A percentile compares a stretch with the other conserved stretches of the same genome.
Conservation (phyloP, 2,797 vertebrate species). For the Limnodromus scolopaceus region DNA sequence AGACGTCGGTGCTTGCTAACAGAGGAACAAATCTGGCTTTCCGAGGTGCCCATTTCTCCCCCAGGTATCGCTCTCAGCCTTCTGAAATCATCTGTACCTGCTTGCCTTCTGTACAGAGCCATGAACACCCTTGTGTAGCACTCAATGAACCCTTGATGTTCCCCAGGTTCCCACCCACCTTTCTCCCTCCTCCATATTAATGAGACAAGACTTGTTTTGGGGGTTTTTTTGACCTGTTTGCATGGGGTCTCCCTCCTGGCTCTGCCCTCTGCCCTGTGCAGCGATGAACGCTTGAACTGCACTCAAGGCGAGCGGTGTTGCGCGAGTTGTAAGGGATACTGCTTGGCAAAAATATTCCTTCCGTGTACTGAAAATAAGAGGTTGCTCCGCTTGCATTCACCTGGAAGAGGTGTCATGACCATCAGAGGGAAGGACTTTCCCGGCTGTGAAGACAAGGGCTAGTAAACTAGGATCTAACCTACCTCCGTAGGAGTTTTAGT, state of each 20-base stretch:
- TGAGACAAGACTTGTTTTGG: not conserved
- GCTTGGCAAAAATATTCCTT: not conserved
- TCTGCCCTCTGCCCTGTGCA: not conserved
- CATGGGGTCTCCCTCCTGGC: not conserved
- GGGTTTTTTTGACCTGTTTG: not conserved
- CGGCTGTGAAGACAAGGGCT: not conserved
- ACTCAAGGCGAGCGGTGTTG: accelerated
- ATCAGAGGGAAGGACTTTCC: not conserved
- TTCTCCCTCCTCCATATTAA: not conserved
- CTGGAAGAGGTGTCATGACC: not conserved
- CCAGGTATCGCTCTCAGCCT: not conserved
- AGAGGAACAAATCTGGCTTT: not conserved
- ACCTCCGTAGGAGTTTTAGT: not conserved
- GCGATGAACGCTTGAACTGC: accelerated
- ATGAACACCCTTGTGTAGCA: accelerated
- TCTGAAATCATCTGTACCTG: not conserved
- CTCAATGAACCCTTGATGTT: not conserved
- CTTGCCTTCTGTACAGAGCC: not conserved
- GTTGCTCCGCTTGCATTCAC: not conserved
- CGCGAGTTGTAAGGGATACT: not conserved
- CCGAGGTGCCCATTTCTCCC: not conserved
- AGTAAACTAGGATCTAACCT: not conserved
- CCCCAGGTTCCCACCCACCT: accelerated
- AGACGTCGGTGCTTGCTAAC: not conserved
- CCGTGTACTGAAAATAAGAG: accelerated